phyloP scores from a whole-genome alignment of 2,797 vertebrate genomes.

The Phoxinus dragarum region DNA sequence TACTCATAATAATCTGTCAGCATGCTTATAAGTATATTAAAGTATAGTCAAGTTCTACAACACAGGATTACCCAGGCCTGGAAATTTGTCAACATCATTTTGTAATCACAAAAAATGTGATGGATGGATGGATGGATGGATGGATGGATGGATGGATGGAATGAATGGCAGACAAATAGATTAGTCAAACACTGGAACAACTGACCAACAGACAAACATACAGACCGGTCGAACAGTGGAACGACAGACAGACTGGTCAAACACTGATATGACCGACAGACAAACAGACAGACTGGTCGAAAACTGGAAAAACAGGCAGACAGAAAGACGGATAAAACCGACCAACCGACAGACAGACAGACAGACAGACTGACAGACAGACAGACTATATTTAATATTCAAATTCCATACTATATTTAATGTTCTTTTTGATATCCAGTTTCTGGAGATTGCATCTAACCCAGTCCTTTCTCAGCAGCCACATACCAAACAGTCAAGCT shows the following conservation, averaged over 20 bases:
- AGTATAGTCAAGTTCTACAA: not conserved
- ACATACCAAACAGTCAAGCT: conserved; percentile 15
- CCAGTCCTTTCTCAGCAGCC: not conserved
- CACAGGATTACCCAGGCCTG: not conserved
- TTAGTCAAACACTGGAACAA: not conserved
- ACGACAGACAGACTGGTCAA: not conserved
- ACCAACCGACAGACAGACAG: no score
- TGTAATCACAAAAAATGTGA: not conserved
- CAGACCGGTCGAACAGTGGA: no score
- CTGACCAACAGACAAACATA: not conserved
- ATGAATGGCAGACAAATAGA: not conserved
- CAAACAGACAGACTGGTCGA: not conserved
- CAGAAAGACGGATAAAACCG: no score
- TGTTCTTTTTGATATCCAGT: not conserved
- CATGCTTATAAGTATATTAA: not conserved
- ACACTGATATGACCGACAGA: not conserved
- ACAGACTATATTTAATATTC: no score
- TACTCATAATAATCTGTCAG: not conserved
- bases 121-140: not conserved
- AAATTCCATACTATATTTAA: no score
- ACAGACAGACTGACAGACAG: no score
- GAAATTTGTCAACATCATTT: not conserved
- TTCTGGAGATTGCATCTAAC: not conserved
- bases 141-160: not conserved
- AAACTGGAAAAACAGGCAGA: not conserved